These are phyloP conservation scores for Apamea sordens DNA, from an alignment of 2,888 invertebrate species.

Conservation along the genomic window DNA sequence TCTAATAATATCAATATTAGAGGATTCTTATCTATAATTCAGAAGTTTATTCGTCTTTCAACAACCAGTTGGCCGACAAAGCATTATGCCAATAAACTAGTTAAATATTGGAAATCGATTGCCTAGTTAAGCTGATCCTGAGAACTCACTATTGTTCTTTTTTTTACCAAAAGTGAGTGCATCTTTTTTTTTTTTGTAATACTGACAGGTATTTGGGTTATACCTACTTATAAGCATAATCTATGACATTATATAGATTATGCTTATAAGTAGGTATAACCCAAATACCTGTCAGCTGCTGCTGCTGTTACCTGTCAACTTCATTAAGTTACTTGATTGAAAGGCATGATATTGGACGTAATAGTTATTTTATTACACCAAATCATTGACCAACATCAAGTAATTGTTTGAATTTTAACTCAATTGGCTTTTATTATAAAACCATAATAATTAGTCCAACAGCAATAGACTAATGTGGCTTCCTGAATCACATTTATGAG, in stretches of 20 bases:
- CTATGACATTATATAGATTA: no score
- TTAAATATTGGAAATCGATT: constrained; percentile 1
- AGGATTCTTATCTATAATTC: not conserved
- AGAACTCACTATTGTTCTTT: not conserved
- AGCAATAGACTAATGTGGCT: constrained; percentile 6
- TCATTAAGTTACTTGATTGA: not conserved
- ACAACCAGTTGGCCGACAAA: not conserved
- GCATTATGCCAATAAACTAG: not conserved
- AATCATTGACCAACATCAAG: not conserved
- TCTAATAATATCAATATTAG: not conserved
- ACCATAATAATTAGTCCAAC: constrained; percentile 37
- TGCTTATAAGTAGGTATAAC: no score
- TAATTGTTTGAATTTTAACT: not conserved
- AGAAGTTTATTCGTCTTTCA: not conserved
- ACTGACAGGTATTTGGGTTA: not conserved
- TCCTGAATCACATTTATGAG: constrained; percentile 22
- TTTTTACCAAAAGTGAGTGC: constrained; percentile 18
- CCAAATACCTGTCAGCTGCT: no score
- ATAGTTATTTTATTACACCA: not conserved
- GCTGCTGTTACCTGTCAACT: no score
- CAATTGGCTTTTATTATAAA: constrained; percentile 42
- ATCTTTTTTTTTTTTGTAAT: not conserved
- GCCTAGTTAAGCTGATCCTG: constrained; percentile 1
- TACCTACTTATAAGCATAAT: not conserved
- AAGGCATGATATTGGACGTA: not conserved